These are phyloP conservation scores for Leuctra nigra DNA, from an alignment of 2,888 invertebrate species.

Conservation along the genomic window DNA sequence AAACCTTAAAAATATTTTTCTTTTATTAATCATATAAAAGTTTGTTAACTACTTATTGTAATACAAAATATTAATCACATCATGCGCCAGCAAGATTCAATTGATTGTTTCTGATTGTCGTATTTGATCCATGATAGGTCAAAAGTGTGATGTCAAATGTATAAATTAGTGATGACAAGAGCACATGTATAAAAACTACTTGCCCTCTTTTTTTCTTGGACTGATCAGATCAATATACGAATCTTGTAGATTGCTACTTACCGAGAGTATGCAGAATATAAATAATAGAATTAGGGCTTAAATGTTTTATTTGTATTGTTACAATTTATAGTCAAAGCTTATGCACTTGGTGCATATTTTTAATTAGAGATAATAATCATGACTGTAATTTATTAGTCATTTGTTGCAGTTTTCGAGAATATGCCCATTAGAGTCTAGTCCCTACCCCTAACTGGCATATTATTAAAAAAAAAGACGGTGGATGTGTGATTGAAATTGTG, in stretches of 20 bases:
- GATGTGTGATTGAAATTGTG: neutral
- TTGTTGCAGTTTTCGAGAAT: constrained; percentile 26
- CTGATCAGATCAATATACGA: neutral
- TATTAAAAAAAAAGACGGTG: neutral
- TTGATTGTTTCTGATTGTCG: no score
- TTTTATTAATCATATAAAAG: no score
- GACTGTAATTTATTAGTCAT: constrained; percentile 27
- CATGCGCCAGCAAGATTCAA: no score
- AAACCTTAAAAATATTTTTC: no score
- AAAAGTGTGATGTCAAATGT: neutral
- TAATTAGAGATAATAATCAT: constrained; percentile 20
- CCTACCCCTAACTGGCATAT: neutral
- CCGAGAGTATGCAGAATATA: neutral
- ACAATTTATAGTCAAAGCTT: constrained; percentile 13
- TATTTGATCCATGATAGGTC: no score
- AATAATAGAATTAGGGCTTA: neutral
- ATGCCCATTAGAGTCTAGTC: constrained; percentile 7
- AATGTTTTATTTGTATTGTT: constrained; percentile 22
- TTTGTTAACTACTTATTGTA: no score
- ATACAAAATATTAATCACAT: no score
- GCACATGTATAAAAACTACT: neutral
- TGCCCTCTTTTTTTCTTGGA: neutral
- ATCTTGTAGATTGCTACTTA: neutral
- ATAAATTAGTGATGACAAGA: no score
- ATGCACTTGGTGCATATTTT: constrained; percentile 21